These are phyloP conservation scores for Hydropotes inermis DNA, from an alignment of 2,113 vertebrate genomes.

Conservation along the genomic window DNA sequence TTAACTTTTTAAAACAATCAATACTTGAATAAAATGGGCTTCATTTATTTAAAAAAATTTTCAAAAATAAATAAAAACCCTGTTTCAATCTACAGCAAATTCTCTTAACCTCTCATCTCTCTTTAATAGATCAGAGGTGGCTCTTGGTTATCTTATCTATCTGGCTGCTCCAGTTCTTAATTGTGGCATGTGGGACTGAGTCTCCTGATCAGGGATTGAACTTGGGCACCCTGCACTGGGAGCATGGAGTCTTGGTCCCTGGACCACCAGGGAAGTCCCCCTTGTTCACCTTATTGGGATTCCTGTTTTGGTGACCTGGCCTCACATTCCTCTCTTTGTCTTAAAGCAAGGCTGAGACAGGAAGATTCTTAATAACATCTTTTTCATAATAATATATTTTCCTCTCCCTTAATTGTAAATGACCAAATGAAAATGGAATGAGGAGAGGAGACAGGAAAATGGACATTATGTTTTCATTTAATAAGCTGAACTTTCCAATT, in stretches of 20 bases:
- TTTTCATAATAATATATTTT: not conserved
- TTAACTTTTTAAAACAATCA: constrained; percentile 89
- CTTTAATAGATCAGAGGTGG: not conserved
- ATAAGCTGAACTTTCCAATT: not conserved
- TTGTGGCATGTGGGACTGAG: not conserved
- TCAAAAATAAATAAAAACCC: not conserved
- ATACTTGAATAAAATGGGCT: constrained; percentile 92
- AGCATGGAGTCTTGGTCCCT: not conserved
- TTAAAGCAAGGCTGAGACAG: not conserved
- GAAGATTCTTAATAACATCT: not conserved
- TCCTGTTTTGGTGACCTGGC: not conserved
- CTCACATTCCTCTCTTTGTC: not conserved
- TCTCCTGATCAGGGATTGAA: not conserved
- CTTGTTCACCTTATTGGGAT: not conserved
- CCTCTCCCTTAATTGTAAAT: not conserved
- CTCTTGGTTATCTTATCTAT: not conserved
- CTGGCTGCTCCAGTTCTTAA: not conserved
- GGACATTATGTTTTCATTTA: not conserved
- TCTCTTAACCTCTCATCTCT: not conserved
- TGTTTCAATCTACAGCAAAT: not conserved
- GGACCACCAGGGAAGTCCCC: not conserved
- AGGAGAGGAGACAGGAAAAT: not conserved
- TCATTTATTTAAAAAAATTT: constrained; percentile 79
- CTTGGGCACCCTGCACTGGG: not conserved
- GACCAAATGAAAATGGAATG: not conserved